phyloP scores from a whole-genome alignment of 1,140 invertebrate species.

The Battus philenor region DNA sequence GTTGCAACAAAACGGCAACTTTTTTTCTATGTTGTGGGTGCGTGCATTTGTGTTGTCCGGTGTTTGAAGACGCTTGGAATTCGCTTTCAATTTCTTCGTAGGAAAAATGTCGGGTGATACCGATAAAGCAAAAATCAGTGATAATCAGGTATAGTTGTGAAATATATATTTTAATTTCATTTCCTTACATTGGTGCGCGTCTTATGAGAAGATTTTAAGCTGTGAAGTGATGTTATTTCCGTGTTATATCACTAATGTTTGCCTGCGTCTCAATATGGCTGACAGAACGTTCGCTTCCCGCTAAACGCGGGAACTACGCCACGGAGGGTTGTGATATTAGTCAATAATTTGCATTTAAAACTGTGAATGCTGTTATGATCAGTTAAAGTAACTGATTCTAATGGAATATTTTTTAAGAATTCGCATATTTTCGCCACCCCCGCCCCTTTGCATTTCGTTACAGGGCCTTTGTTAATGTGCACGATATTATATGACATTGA shows the following conservation, averaged over 20 bases:
- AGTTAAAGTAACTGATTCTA: conserved; percentile 71
- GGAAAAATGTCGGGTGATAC: conserved; percentile 76
- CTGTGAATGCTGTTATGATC: conserved; percentile 64
- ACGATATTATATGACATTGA: conserved; percentile 75
- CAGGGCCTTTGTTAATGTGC: conserved; percentile 75
- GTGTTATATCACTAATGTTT: conserved; percentile 76
- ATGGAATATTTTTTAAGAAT: conserved; percentile 64
- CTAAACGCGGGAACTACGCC: conserved; percentile 76
- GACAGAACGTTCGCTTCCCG: conserved; percentile 76
- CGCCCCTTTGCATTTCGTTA: conserved; percentile 74
- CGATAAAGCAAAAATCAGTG: conserved; percentile 77
- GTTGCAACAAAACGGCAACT: conserved; percentile 50
- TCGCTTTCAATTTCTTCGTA: conserved; percentile 76
- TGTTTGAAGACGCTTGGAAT: conserved; percentile 76
- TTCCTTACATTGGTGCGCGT: conserved; percentile 61
- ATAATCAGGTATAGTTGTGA: conserved; percentile 75
- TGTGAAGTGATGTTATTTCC: conserved; percentile 72
- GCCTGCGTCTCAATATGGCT: conserved; percentile 77
- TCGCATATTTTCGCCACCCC: conserved; percentile 70
- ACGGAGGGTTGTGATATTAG: conserved; percentile 67
- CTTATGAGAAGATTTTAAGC: conserved; percentile 47
- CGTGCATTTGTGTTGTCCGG: conserved; percentile 75
- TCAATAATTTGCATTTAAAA: conserved; percentile 63
- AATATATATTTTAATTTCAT: conserved; percentile 61
- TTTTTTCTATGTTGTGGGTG: conserved; percentile 69